Conservation (phyloP, 92 coral and sea anemone genomes). For the Muricea muricata region DNA sequence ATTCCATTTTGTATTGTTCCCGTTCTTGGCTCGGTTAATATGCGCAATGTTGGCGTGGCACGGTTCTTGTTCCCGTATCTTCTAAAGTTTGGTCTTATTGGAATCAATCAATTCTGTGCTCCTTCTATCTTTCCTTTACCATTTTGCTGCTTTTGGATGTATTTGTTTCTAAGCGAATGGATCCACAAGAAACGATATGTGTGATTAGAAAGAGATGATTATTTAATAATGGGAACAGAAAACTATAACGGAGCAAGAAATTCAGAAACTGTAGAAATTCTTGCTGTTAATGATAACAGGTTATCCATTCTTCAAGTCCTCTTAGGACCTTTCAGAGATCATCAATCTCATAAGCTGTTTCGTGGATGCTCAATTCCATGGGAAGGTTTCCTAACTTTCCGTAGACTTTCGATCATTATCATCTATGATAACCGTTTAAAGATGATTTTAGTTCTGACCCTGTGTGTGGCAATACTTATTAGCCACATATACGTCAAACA, state of each 20-base stretch:
- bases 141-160: constrained; percentile 29
- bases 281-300: not conserved
- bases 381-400: constrained; percentile 31
- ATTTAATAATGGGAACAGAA: not conserved
- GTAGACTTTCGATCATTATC: not conserved
- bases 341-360: not conserved
- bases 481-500: not conserved
- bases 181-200: not conserved
- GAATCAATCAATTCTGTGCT: not conserved
- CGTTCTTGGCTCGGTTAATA: constrained; percentile 28
- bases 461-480: constrained; percentile 4
- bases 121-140: constrained; percentile 26
- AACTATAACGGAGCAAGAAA: not conserved
- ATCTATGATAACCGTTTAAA: not conserved
- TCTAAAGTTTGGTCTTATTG: not conserved
- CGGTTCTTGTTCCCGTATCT: too few species aligned
- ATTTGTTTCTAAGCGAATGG: not conserved
- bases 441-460: not conserved
- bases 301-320: not conserved
- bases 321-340: constrained; percentile 13
- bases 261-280: not conserved
- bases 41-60: too few species aligned
- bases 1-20: constrained; percentile 32
- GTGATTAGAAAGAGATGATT: not conserved
- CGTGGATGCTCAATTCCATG: constrained; percentile 7